Conservation (phyloP, 2,888 invertebrate genomes). For the Myopa tessellatipennis region DNA sequence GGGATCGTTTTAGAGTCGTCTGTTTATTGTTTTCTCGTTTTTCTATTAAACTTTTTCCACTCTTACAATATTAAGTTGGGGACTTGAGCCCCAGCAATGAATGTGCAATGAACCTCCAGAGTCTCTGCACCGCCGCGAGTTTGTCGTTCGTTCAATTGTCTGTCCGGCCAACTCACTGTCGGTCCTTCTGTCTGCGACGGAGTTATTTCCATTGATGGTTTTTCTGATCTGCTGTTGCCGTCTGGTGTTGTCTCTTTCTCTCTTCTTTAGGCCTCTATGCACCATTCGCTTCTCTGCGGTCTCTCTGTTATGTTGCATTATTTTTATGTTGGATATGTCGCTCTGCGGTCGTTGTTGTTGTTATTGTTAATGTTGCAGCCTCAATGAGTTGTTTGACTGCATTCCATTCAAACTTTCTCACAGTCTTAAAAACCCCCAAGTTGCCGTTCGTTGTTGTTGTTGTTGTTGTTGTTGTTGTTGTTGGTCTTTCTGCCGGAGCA, state of each 20-base stretch:
- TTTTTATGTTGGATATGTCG: slow-evolving; percentile 42
- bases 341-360: slow-evolving; percentile 38
- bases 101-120: slow-evolving; percentile 49
- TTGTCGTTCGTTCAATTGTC: slow-evolving; percentile 28
- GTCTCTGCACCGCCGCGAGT: background rate
- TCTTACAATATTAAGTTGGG: slow-evolving; percentile 15
- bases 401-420: slow-evolving; percentile 69
- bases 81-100: slow-evolving; percentile 19
- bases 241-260: slow-evolving; percentile 14
- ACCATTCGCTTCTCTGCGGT: slow-evolving; percentile 44
- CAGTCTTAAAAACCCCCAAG: slow-evolving; percentile 57
- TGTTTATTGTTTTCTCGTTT: background rate
- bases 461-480: slow-evolving; percentile 37
- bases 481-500: slow-evolving; percentile 33
- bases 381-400: slow-evolving; percentile 63
- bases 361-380: slow-evolving; percentile 42
- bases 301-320: background rate
- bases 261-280: slow-evolving; percentile 15
- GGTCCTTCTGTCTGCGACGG: slow-evolving; percentile 15
- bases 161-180: slow-evolving; percentile 25
- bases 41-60: background rate
- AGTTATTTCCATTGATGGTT: slow-evolving; percentile 60
- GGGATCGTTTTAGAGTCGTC: slow-evolving; percentile 15
- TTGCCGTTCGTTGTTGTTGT: slow-evolving; percentile 26
- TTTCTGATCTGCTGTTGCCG: slow-evolving; percentile 43